Base-by-base conservation (phyloP, 1,140 invertebrate genomes). In the Triops longicaudatus region DNA sequence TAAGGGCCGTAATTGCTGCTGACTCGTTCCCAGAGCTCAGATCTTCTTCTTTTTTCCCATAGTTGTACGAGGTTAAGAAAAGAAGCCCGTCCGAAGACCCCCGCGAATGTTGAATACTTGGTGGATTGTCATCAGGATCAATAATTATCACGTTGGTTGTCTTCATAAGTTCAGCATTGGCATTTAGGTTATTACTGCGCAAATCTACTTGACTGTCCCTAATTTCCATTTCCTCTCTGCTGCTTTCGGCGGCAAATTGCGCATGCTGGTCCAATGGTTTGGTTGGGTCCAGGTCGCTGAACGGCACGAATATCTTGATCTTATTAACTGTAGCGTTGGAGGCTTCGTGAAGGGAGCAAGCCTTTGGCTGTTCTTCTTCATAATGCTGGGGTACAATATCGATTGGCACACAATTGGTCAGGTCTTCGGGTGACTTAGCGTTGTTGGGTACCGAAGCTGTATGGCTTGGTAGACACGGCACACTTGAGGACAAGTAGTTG, bases 61-160 rank as follows among this genome's bases (percentile, higher is more conserved):
- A 63, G 22, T 63, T 10, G 50, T 17, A 22, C 50, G 50, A 63
- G 17, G 50, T 14, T 9, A 63, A n/a, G 14, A 63, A 17, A 17
- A 63, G 50, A 14, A 63, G 50, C 14, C 50, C 22, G 50, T 63
- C 50, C n/a, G 50, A 63, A 63, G 50, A 63, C 50, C 50, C 50
- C 17, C 50, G 50, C 22, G 17, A 17, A 63, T 63, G 50, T 22
- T 63, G 50, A 63, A 63, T 17, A 63, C 22, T 63, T 14, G 22
- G 50, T 63, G 50, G 50, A 63, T 63, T 10, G 17, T 63, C 50
- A 63, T 63, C 50, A 63, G 50, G 22, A 10, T 63, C 50, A 63
- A 63, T 63, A 63, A 63, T 17, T 63, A 63, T 63, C 22, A 63
- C 50, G 50, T 63, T 63, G 50, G 50, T 63, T n/a, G 50, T 63